Conservation (phyloP, 2,113 vertebrate genomes). For the Campylomormyrus tamandua region DNA sequence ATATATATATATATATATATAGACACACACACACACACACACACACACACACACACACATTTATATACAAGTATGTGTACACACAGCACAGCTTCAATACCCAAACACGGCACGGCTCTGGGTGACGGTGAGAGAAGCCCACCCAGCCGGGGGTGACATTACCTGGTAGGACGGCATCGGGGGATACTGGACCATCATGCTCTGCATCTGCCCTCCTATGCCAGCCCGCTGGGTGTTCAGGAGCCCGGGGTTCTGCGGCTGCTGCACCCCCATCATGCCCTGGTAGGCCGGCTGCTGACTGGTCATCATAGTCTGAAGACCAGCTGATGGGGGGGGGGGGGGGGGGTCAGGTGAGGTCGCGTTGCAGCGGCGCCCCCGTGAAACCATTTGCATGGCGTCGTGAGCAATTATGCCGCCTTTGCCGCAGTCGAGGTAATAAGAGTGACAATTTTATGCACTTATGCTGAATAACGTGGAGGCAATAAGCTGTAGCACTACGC, state of each 20-base stretch:
- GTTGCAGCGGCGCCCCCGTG: background rate
- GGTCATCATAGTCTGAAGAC: slow-evolving; percentile 90
- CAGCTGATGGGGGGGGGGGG: slow-evolving; percentile 43
- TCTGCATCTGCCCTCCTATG: slow-evolving; percentile 86
- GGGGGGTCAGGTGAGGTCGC: background rate
- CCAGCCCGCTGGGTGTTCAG: slow-evolving; percentile 76
- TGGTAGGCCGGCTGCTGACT: slow-evolving; percentile 91
- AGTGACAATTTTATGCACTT: background rate
- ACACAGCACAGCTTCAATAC: background rate
- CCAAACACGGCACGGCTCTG: background rate
- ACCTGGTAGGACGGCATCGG: slow-evolving; percentile 97
- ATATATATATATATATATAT: background rate
- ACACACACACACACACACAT: background rate
- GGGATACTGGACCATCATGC: slow-evolving; percentile 95
- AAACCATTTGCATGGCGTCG: background rate
- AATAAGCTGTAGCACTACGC: background rate
- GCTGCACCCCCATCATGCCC: slow-evolving; percentile 89
- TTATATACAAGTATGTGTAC: background rate
- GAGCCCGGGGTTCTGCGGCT: slow-evolving; percentile 79
- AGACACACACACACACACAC: background rate
- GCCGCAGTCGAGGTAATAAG: background rate
- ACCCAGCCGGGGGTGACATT: background rate
- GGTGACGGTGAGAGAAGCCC: background rate
- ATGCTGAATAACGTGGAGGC: background rate
- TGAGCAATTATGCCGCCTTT: background rate